These are phyloP conservation scores for Epirrita christyi DNA, from an alignment of 2,888 invertebrate genomes.

Conservation along the genomic window DNA sequence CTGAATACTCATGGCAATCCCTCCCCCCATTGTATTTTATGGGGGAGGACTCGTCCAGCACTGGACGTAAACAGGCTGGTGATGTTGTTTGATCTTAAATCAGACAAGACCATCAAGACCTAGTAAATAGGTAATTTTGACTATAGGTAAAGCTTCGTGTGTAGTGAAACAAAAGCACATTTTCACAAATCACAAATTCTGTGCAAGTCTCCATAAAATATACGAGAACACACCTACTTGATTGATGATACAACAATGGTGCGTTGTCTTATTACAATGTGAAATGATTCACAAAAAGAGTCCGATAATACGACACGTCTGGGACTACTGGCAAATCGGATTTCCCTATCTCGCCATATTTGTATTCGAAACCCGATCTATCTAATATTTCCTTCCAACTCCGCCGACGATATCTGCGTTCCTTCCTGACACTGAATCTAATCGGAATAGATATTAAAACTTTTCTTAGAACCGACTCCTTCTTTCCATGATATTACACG, in stretches of 20 bases:
- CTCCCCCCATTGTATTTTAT: no score
- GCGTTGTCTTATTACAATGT: conserved; percentile 69
- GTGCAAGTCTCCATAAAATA: no score
- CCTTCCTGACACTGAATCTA: conserved; percentile 84
- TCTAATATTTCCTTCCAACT: conserved; percentile 83
- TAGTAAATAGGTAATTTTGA: no score
- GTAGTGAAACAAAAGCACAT: no score
- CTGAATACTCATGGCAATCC: no score
- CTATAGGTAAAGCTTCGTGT: no score
- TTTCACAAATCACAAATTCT: no score
- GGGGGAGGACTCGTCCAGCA: no score
- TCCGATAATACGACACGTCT: conserved; percentile 80
- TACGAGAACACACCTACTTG: no score
- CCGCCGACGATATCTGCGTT: conserved; percentile 79
- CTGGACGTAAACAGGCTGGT: no score
- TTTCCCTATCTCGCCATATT: conserved; percentile 83
- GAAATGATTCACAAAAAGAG: conserved; percentile 74
- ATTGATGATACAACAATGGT: conserved; percentile 39
- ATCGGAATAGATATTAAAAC: conserved; percentile 85
- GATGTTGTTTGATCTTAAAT: no score
- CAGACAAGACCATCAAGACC: no score
- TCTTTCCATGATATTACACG: conserved; percentile 53
- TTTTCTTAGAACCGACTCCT: conserved; percentile 72
- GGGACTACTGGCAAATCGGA: conserved; percentile 79
- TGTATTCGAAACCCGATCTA: conserved; percentile 82